These are phyloP conservation scores for Napeogenes sylphis DNA, from an alignment of 2,888 invertebrate genomes.

Conservation along the genomic window DNA sequence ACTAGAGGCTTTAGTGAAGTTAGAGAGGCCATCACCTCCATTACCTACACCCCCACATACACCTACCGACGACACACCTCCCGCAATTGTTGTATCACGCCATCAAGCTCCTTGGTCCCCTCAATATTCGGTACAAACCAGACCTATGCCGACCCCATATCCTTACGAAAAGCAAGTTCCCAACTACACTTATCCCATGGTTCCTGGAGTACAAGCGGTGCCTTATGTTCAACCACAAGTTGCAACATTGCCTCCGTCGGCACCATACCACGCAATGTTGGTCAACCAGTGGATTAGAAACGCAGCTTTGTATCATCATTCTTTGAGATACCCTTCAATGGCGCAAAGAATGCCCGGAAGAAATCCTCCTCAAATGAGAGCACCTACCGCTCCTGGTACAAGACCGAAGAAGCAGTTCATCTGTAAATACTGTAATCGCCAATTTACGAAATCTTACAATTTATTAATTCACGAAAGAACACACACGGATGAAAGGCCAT, in stretches of 20 bases:
- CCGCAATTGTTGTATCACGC: conserved; percentile 67
- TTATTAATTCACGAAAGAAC: conserved; percentile 97
- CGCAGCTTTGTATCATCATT: conserved; percentile 82
- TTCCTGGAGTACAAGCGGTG: conserved; percentile 68
- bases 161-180: conserved; percentile 64
- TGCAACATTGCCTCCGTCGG: conserved; percentile 64
- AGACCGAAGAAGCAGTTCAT: conserved; percentile 93
- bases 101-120: conserved; percentile 62
- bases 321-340: conserved; percentile 72
- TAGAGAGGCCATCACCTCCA: conserved; percentile 79
- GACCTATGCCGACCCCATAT: conserved; percentile 62
- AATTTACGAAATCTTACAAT: conserved; percentile 99
- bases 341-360: conserved; percentile 72
- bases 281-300: conserved; percentile 87
- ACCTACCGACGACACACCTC: conserved; percentile 80
- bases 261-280: conserved; percentile 78
- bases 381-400: conserved; percentile 76
- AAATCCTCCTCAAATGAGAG: conserved; percentile 75
- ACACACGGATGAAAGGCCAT: conserved; percentile 97
- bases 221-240: conserved; percentile 72
- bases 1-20: conserved; percentile 77
- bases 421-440: conserved; percentile 97
- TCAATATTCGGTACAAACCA: conserved; percentile 56
- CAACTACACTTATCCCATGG: conserved; percentile 58
- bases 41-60: conserved; percentile 86